Conservation (phyloP, 2,113 vertebrate genomes). For the Mobula birostris region DNA sequence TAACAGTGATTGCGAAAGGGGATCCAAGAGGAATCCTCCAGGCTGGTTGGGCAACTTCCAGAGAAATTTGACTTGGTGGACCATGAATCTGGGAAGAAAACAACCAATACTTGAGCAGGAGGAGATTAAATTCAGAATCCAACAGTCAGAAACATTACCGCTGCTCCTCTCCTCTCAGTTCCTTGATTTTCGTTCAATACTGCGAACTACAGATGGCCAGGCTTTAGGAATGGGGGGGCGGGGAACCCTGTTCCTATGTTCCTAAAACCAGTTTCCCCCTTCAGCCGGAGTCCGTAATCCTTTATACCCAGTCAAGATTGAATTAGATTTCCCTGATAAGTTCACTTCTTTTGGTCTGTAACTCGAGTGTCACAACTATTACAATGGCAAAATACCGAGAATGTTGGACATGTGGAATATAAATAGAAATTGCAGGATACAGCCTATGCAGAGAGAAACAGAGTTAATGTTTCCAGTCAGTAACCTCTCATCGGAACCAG, state of each 20-base stretch:
- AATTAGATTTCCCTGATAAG: background rate
- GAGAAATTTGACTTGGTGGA: constrained; percentile 65
- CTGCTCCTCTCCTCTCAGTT: background rate
- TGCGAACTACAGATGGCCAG: background rate
- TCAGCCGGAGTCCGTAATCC: background rate
- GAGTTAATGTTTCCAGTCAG: background rate
- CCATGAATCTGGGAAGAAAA: constrained; percentile 46
- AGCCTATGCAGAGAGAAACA: background rate
- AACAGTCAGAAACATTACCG: background rate
- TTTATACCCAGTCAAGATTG: too few relatives aligned
- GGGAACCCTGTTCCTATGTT: too few relatives aligned
- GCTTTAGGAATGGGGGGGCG: too few relatives aligned
- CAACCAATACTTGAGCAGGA: background rate
- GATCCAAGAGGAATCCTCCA: constrained; percentile 80
- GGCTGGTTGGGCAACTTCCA: constrained; percentile 70
- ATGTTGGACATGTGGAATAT: background rate
- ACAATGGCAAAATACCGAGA: background rate
- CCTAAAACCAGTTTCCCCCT: background rate
- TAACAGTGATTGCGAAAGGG: constrained; percentile 89
- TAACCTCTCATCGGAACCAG: too few relatives aligned
- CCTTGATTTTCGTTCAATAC: background rate
- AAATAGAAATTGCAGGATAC: background rate
- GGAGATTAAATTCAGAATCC: constrained; percentile 8
- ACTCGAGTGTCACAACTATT: background rate
- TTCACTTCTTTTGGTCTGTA: background rate